These are phyloP conservation scores for Apotomis capreana DNA, from an alignment of 2,888 invertebrate genomes.

Conservation along the genomic window DNA sequence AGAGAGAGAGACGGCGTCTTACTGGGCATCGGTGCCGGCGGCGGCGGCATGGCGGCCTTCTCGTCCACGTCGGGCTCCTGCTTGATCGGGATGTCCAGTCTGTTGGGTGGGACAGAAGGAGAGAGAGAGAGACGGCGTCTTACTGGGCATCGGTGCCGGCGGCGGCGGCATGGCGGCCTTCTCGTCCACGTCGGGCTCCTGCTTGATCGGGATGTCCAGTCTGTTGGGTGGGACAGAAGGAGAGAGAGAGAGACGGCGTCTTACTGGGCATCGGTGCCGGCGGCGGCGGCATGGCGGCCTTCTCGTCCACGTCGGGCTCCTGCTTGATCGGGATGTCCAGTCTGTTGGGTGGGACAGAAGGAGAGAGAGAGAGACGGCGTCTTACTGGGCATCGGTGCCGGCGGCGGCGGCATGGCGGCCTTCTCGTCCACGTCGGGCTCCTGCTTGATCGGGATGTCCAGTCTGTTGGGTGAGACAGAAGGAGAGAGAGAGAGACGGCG, in stretches of 20 bases:
- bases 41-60: constrained; percentile 71
- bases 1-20: constrained; percentile 47
- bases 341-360: not conserved
- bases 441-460: no score
- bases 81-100: constrained; percentile 54
- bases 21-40: constrained; percentile 67
- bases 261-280: constrained; percentile 67
- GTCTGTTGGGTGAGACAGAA: no score
- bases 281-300: constrained; percentile 73
- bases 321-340: constrained; percentile 55
- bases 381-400: no score
- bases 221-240: not conserved
- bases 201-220: constrained; percentile 55
- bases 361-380: not conserved
- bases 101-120: not conserved
- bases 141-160: constrained; percentile 65
- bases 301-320: constrained; percentile 56
- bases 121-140: constrained; percentile 46
- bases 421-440: no score
- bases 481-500: no score
- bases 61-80: constrained; percentile 57
- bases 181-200: constrained; percentile 57
- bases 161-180: constrained; percentile 73
- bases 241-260: constrained; percentile 43
- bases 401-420: no score